These are phyloP conservation scores for Gymnarchus niloticus DNA, from an alignment of 2,113 vertebrate genomes.

Conservation along the genomic window DNA sequence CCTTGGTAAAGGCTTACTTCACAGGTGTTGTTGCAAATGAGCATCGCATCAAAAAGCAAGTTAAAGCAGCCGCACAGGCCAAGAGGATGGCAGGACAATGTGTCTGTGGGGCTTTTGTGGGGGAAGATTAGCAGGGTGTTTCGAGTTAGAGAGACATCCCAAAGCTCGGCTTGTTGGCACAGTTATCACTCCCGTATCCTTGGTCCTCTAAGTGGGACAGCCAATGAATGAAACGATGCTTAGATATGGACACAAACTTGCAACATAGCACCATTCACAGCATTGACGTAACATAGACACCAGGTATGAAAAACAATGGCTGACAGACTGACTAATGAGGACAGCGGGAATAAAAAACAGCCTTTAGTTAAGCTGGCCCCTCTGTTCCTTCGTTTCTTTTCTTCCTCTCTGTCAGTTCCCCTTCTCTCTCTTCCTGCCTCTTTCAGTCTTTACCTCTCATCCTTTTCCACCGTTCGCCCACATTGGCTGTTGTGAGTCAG, in stretches of 20 bases:
- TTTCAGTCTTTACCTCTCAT: neutral
- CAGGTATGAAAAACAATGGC: neutral
- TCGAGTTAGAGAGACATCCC: too few species aligned
- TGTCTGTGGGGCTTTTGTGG: neutral
- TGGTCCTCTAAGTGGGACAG: neutral
- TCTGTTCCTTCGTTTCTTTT: neutral
- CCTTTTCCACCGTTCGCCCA: neutral
- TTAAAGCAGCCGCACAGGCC: neutral
- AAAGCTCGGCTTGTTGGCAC: too few species aligned
- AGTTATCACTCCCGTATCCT: neutral
- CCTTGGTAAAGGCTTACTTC: neutral
- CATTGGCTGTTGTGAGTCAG: slow-evolving; percentile 3
- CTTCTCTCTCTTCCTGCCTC: neutral
- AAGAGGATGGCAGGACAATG: neutral
- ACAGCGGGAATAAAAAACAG: neutral
- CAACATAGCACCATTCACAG: neutral
- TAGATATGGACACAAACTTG: neutral
- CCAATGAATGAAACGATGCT: neutral
- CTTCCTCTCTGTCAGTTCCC: neutral
- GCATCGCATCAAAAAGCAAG: neutral
- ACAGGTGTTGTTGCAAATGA: neutral
- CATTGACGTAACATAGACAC: neutral
- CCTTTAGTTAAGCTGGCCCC: neutral
- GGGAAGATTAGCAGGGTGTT: too few species aligned
- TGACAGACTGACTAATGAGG: neutral